A percentile compares a stretch with the other conserved stretches of the same genome.
phyloP scores from a whole-genome alignment of 2,888 invertebrate species.

The Margaritifera margaritifera region DNA sequence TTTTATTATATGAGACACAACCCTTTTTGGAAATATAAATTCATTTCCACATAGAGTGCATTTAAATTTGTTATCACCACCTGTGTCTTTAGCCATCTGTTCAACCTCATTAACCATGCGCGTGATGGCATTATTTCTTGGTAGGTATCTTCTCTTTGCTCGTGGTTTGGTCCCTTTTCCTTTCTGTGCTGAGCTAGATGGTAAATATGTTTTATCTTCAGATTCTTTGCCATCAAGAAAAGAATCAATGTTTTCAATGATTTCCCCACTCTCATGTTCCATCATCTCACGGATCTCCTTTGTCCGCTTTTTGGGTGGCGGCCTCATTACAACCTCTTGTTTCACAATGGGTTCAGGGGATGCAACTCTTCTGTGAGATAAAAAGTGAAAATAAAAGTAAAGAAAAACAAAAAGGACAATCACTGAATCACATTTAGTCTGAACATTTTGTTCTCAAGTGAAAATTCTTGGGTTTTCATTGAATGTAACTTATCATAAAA shows the following conservation, averaged over 20 bases:
- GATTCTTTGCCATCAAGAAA: neutral
- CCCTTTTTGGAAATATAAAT: constrained; percentile 55
- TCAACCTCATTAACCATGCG: constrained; percentile 30
- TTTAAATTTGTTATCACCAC: constrained; percentile 36
- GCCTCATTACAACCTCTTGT: constrained; percentile 45
- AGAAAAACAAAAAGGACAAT: too few species aligned
- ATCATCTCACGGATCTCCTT: constrained; percentile 55
- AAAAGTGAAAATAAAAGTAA: too few species aligned
- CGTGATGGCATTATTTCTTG: constrained; percentile 17
- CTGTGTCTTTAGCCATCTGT: constrained; percentile 25
- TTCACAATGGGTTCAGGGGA: constrained; percentile 5
- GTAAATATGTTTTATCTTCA: neutral
- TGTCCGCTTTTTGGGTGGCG: constrained; percentile 63
- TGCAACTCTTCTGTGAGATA: too few species aligned
- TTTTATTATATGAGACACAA: constrained; percentile 51
- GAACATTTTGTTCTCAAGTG: too few species aligned
- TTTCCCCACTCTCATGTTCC: constrained; percentile 30
- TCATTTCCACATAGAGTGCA: constrained; percentile 55
- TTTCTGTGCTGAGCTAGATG: neutral
- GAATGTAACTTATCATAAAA: too few species aligned
- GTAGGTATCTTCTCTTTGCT: constrained; percentile 1
- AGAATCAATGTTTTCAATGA: constrained; percentile 12
- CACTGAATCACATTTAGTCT: too few species aligned
- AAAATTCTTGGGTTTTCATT: too few species aligned
- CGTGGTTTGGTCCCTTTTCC: constrained; percentile 1